Evolutionary conservation across 2,113 vertebrate species (phyloP).

Genomic region (Podilymbus podiceps): DNA sequence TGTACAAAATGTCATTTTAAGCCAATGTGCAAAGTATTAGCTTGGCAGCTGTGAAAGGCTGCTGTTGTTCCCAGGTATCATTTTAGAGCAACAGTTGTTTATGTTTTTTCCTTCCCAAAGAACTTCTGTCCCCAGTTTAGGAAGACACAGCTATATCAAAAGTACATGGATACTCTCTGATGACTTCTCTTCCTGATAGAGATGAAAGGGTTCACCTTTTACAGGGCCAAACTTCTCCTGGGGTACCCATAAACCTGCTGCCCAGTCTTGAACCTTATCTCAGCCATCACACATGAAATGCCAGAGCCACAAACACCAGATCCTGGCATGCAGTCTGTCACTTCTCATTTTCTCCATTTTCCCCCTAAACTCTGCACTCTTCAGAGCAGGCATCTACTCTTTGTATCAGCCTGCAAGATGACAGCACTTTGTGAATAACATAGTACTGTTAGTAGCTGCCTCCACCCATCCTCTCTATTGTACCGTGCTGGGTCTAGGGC

Average conservation of each 20-base stretch:
- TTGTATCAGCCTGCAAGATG: neutral
- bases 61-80: neutral
- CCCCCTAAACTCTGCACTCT: neutral
- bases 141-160: neutral
- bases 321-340: neutral
- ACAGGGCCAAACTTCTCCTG: neutral
- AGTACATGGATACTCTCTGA: neutral
- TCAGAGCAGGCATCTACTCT: neutral
- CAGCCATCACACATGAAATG: neutral
- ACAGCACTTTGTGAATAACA: rapidly evolving
- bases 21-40: neutral
- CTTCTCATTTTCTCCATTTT: neutral
- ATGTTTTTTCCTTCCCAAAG: neutral
- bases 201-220: neutral
- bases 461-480: neutral
- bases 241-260: neutral
- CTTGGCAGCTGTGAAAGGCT: neutral
- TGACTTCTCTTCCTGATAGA: neutral
- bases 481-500: rapidly evolving
- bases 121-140: neutral
- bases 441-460: neutral
- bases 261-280: neutral
- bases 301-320: neutral
- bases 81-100: neutral
- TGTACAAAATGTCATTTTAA: neutral